These are phyloP conservation scores for Eulimnadia texana DNA, from an alignment of 1,140 invertebrate genomes.

Conservation along the genomic window DNA sequence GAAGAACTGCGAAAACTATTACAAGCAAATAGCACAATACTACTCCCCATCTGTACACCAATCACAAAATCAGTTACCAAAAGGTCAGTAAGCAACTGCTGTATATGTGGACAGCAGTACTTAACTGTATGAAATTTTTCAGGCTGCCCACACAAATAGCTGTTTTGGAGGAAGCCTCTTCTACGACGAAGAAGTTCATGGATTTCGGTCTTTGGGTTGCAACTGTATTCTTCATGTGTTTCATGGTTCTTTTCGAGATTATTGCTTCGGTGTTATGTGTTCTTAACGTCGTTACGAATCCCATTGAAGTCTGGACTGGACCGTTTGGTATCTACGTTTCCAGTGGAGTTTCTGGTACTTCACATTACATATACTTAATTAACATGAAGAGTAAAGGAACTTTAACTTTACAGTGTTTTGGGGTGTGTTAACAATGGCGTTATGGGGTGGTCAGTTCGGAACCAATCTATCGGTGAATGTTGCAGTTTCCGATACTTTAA, in stretches of 20 bases:
- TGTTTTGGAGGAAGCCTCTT: no score
- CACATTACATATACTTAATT: background rate
- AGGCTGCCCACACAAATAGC: no score
- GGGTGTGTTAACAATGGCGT: background rate
- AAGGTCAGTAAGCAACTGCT: no score
- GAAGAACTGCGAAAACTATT: background rate
- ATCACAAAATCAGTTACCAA: no score
- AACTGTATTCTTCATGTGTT: background rate
- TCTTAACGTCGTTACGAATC: background rate
- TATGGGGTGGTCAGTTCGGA: background rate
- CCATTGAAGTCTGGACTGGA: background rate
- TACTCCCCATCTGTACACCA: no score
- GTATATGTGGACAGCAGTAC: no score
- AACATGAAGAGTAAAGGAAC: background rate
- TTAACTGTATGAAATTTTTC: no score
- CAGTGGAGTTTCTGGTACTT: background rate
- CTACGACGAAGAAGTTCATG: background rate
- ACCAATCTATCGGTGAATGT: background rate
- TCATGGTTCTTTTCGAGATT: background rate
- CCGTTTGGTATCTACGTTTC: background rate
- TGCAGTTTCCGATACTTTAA: background rate
- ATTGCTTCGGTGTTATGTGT: background rate
- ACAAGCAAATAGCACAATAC: no score
- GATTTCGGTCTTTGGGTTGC: background rate
- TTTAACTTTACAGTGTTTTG: background rate